phyloP scores from a whole-genome alignment of 2,797 vertebrate genomes.

The Xiphorhynchus erythropygius region DNA sequence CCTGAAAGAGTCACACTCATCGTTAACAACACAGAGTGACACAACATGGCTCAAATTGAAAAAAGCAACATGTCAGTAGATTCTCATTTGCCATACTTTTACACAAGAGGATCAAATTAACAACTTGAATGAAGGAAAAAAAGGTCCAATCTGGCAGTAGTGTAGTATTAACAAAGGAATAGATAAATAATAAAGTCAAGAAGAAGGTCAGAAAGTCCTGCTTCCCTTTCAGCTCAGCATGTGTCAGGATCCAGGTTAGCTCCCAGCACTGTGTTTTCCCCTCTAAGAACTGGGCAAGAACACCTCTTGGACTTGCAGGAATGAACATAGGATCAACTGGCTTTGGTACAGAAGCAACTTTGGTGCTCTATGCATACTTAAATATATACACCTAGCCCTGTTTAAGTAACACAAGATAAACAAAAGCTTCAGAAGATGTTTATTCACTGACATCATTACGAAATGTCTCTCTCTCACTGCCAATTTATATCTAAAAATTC shows the following conservation, averaged over 20 bases:
- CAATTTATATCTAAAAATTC: background rate
- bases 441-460: background rate
- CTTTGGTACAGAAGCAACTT: background rate
- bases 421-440: background rate
- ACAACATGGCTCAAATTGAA: background rate
- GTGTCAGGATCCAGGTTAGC: background rate
- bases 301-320: background rate
- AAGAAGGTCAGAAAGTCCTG: background rate
- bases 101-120: background rate
- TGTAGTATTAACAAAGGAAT: background rate
- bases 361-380: background rate
- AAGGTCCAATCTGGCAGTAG: background rate
- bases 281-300: background rate
- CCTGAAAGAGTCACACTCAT: background rate
- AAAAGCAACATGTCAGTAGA: background rate
- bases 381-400: background rate
- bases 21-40: background rate
- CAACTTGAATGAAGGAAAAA: background rate
- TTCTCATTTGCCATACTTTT: background rate
- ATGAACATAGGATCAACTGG: fast-evolving
- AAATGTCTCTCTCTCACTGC: background rate
- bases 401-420: background rate
- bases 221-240: background rate
- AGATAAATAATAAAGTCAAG: background rate
- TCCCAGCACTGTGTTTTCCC: background rate